Conservation (phyloP, 2,888 invertebrate species). For the Nebria brevicollis region DNA sequence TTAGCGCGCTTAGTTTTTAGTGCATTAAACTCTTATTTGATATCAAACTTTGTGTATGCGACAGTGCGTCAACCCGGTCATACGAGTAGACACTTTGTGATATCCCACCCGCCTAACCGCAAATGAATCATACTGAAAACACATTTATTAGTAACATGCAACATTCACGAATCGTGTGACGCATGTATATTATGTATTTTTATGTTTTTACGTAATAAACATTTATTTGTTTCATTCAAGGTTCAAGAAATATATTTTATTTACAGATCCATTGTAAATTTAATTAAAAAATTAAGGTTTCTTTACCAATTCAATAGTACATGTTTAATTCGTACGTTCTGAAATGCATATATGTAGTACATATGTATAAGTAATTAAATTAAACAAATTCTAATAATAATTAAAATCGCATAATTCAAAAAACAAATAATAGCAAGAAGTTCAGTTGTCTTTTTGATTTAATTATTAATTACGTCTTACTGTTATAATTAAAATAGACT, state of each 20-base stretch:
- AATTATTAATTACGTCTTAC: too few relatives aligned
- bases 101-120: background rate
- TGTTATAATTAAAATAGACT: too few relatives aligned
- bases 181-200: background rate
- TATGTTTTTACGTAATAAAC: background rate
- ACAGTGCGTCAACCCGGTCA: constrained; percentile 1
- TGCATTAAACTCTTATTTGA: background rate
- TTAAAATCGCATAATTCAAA: too few relatives aligned
- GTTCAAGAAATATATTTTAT: background rate
- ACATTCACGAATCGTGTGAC: background rate
- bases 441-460: too few relatives aligned
- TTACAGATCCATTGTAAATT: too few relatives aligned
- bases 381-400: too few relatives aligned
- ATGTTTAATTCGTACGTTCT: too few relatives aligned
- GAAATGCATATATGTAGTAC: too few relatives aligned
- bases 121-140: background rate
- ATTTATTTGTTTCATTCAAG: background rate
- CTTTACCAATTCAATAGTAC: too few relatives aligned
- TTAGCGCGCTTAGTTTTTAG: background rate
- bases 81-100: background rate
- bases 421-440: too few relatives aligned
- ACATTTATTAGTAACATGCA: background rate
- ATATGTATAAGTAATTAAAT: too few relatives aligned
- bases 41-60: background rate
- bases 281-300: too few relatives aligned